Evolutionary conservation across 2,113 vertebrate genomes (phyloP).

Genomic region (Rhipidura dahli): DNA sequence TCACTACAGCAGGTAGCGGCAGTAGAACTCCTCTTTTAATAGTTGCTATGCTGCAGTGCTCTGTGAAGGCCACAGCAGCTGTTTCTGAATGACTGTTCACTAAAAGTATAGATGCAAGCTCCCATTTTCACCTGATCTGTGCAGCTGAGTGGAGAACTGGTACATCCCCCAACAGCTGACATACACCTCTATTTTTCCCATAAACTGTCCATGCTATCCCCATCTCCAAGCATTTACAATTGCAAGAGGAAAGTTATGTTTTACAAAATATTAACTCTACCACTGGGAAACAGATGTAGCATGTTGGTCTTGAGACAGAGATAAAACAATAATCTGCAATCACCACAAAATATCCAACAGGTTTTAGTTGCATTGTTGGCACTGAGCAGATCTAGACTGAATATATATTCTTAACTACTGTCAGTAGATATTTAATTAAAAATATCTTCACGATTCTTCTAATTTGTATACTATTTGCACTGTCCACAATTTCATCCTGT

Average conservation of each 20-base stretch:
- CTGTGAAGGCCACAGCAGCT: background rate
- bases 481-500: background rate
- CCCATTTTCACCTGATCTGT: background rate
- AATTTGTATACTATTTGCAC: background rate
- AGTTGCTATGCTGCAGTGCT: background rate
- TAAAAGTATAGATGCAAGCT: background rate
- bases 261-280: background rate
- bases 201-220: background rate
- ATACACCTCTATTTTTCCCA: background rate
- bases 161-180: background rate
- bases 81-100: background rate
- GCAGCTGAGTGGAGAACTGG: background rate
- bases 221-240: background rate
- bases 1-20: background rate
- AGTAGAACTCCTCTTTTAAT: background rate
- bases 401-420: background rate
- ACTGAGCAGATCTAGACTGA: background rate
- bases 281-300: background rate
- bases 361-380: background rate
- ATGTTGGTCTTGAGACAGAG: background rate
- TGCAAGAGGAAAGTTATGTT: background rate
- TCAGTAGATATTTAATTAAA: background rate
- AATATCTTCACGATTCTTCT: background rate
- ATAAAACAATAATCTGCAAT: background rate
- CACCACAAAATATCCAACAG: background rate